Base-by-base conservation (phyloP, 2,113 vertebrate genomes). In the Panthera leo region DNA sequence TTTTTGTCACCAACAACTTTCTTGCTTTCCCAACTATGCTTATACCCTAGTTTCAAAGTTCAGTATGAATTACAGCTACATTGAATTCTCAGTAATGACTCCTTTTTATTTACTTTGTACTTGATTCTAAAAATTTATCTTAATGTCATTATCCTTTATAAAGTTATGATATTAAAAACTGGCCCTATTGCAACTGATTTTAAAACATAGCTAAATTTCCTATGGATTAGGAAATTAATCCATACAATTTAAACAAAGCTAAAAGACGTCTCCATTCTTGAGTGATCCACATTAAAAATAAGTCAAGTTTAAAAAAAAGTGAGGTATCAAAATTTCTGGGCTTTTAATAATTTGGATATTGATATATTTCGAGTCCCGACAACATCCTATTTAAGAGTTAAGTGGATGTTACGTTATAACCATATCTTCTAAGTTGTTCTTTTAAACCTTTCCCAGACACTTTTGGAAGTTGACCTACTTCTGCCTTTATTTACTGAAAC, bases 221-320 rank as follows among this genome's bases (percentile, higher is more conserved):
- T 36, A 76, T 51, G 63, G 45, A 91, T 75, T 36, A 36, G 36
- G 36, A 36, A 36, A 36, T 36, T 36, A 36, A 36, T 36, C 36
- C 36, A 36, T 36, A 48, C 85, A 80, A 95, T 97, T 93, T 93
- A 92, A 96, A 53, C 53, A 79, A 85, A 86, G 14, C 39, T 87
- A 92, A 80, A n/a, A 36, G 21, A 25, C 63, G 3, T 80, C 53
- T 63, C 73, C 58, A 70, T 92, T 58, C n/a, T 92, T 90, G 36
- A 94, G 31, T 39, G 14, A 29, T 55, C 29, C 39, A 89, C 31
- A 42, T 79, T 86, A 92, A 89, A 89, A 83, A 70, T 89, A 85
- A 73, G 11, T 51, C 21, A 63, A 7, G 31, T 88, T n/a, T 19
- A 84, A 95, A 45, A 89, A 90, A 84, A 53, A 23, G 27, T 61